Conservation (phyloP, 1,140 invertebrate species). For the Lepidostoma basale region DNA sequence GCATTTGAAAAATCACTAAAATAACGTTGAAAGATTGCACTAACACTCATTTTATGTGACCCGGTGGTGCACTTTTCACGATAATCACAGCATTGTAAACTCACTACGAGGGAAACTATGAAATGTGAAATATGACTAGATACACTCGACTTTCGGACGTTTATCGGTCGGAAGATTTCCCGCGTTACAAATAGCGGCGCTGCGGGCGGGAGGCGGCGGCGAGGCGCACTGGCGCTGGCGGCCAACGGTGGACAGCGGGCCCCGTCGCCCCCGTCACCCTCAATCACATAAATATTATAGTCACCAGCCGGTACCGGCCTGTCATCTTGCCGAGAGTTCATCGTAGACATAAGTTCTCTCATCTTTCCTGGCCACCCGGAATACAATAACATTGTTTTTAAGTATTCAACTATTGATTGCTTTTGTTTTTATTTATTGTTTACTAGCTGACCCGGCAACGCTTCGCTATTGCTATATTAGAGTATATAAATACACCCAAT, state of each 20-base stretch:
- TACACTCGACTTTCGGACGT: slow-evolving; percentile 7
- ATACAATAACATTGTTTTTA: too few species aligned
- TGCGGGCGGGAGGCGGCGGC: background rate
- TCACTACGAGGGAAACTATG: background rate
- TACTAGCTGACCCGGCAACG: too few species aligned
- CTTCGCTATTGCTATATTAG: too few species aligned
- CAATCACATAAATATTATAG: background rate
- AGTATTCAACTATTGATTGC: too few species aligned
- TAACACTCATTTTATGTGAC: slow-evolving; percentile 10
- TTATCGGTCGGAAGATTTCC: slow-evolving; percentile 17
- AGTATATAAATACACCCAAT: too few species aligned
- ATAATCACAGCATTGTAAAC: too few species aligned
- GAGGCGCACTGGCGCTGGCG: background rate
- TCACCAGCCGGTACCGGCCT: background rate
- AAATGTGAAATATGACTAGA: background rate
- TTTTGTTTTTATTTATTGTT: too few species aligned
- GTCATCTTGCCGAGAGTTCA: slow-evolving; percentile 5
- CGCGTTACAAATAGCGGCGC: slow-evolving; percentile 4
- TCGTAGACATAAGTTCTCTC: too few species aligned
- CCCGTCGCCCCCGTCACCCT: background rate
- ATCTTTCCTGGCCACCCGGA: too few species aligned
- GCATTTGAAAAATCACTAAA: too few species aligned
- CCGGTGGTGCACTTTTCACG: background rate
- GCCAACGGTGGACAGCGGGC: slow-evolving; percentile 9
- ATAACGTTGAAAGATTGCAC: background rate